These are phyloP conservation scores for Neoniphon sammara DNA, from an alignment of 2,797 vertebrate genomes.

Conservation along the genomic window DNA sequence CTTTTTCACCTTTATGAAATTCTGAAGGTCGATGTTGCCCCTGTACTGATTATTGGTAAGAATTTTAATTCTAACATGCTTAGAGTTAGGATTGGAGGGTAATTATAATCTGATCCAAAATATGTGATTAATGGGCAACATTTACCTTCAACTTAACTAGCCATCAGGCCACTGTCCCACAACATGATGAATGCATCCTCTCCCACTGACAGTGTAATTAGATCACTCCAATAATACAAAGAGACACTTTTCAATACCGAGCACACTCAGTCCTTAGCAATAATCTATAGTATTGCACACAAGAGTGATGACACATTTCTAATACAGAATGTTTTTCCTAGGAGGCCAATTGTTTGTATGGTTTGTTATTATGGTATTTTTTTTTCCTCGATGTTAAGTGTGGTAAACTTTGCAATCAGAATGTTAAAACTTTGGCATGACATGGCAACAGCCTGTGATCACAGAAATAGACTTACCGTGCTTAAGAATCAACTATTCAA, in stretches of 20 bases:
- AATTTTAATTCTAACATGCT: background rate
- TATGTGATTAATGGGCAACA: constrained; percentile 37
- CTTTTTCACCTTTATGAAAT: constrained; percentile 9
- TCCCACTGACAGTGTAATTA: constrained; percentile 45
- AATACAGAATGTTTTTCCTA: constrained; percentile 9
- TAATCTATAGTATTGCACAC: constrained; percentile 17
- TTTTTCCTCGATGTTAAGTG: background rate
- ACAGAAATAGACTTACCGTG: too few relatives aligned
- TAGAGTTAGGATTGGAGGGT: constrained; percentile 5
- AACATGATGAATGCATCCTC: constrained; percentile 55
- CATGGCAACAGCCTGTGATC: background rate
- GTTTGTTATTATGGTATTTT: background rate
- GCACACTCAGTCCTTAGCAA: constrained; percentile 27
- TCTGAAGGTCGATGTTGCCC: constrained; percentile 41
- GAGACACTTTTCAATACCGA: constrained; percentile 43
- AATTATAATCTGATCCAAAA: constrained; percentile 20
- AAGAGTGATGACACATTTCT: constrained; percentile 34
- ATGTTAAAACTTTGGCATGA: constrained; percentile 19
- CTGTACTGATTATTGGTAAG: background rate
- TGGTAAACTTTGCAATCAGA: constrained; percentile 21
- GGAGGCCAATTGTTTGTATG: constrained; percentile 13
- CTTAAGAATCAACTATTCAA: too few relatives aligned
- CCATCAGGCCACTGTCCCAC: constrained; percentile 53
- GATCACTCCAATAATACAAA: constrained; percentile 52
- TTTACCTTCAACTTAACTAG: constrained; percentile 42